phyloP scores from a whole-genome alignment of 2,797 vertebrate genomes.

The Hozukius guyotensis region DNA sequence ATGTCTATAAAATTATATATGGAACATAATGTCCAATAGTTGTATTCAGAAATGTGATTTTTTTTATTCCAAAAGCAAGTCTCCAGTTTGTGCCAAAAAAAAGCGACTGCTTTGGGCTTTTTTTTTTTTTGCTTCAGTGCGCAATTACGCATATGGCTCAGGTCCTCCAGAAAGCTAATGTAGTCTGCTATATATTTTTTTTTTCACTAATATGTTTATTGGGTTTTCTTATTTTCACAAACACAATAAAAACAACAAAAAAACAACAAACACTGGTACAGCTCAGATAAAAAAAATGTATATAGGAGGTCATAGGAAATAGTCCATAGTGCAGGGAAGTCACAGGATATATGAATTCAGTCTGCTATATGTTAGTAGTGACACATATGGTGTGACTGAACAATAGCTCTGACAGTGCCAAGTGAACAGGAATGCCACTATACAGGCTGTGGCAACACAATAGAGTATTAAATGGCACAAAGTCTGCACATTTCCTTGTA shows the following conservation, averaged over 20 bases:
- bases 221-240: too few species aligned
- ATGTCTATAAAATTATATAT: background rate
- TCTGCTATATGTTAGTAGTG: background rate
- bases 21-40: rapidly evolving
- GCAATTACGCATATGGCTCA: slow-evolving; percentile 65
- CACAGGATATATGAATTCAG: too few species aligned
- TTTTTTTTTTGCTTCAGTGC: slow-evolving; percentile 45
- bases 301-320: too few species aligned
- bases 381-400: slow-evolving; percentile 21
- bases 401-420: background rate
- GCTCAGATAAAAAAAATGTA: too few species aligned
- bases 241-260: too few species aligned
- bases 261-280: too few species aligned
- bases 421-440: background rate
- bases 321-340: too few species aligned
- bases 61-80: background rate
- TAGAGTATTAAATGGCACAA: too few species aligned
- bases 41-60: background rate
- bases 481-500: background rate
- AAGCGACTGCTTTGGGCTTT: slow-evolving; percentile 43
- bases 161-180: slow-evolving; percentile 15
- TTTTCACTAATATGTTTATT: too few species aligned
- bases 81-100: background rate
- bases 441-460: background rate
- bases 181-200: background rate